A percentile compares a stretch with the other conserved stretches of the same genome.
Conservation (phyloP, 2,888 invertebrate genomes). For the Byasa hedistus region DNA sequence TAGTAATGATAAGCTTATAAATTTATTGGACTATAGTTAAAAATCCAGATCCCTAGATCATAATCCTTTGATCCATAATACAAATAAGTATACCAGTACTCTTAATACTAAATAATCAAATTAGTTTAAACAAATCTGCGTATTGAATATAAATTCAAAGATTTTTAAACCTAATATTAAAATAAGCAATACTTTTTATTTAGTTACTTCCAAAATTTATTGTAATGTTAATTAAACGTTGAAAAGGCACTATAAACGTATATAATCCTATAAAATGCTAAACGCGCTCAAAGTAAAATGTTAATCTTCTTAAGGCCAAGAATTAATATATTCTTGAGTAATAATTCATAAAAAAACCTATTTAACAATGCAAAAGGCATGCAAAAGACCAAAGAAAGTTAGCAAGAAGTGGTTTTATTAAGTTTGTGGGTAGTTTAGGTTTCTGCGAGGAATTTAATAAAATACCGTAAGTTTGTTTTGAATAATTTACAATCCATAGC, state of each 20-base stretch:
- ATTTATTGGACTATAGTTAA: too few relatives aligned
- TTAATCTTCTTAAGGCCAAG: slow-evolving; percentile 4
- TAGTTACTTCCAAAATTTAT: too few relatives aligned
- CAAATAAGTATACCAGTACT: too few relatives aligned
- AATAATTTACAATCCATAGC: slow-evolving; percentile 23
- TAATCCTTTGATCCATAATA: too few relatives aligned
- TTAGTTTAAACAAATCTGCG: too few relatives aligned
- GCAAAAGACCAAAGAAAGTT: slow-evolving; percentile 13
- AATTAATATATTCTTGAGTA: slow-evolving; percentile 4
- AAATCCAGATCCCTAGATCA: too few relatives aligned
- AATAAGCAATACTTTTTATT: too few relatives aligned
- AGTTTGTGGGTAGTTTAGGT: slow-evolving; percentile 22
- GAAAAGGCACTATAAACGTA: background rate
- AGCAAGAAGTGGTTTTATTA: slow-evolving; percentile 17
- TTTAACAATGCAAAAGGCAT: slow-evolving; percentile 18
- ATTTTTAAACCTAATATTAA: too few relatives aligned
- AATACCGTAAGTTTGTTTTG: slow-evolving; percentile 12
- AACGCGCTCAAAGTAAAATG: background rate
- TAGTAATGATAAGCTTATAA: too few relatives aligned
- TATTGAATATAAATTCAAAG: too few relatives aligned
- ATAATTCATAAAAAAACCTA: slow-evolving; percentile 10
- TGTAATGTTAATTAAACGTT: background rate
- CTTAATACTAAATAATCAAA: too few relatives aligned
- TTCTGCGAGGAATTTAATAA: slow-evolving; percentile 18
- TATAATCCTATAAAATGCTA: background rate